Conservation (phyloP, 2,113 vertebrate species). For the Epinephelus cyanopodus region DNA sequence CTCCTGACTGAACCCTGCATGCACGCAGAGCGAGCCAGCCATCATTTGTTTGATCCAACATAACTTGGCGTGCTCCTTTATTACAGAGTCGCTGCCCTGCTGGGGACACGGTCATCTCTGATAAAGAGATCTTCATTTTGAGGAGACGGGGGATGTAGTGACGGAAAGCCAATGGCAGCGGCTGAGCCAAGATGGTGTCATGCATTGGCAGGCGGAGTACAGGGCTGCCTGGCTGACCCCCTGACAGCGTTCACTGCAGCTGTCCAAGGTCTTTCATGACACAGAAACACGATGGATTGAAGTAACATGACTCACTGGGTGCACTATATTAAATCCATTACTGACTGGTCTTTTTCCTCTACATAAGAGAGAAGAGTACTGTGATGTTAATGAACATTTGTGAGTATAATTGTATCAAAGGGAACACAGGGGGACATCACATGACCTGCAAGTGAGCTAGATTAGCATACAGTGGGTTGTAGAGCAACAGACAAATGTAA, state of each 20-base stretch:
- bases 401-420: not conserved
- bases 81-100: conserved; percentile 35
- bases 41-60: conserved; percentile 46
- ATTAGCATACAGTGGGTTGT: not conserved
- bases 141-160: not conserved
- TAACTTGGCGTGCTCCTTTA: conserved; percentile 51
- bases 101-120: conserved; percentile 34
- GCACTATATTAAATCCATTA: conserved; percentile 21
- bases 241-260: conserved; percentile 39
- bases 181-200: conserved; percentile 69
- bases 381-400: not conserved
- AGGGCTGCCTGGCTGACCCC: conserved; percentile 55
- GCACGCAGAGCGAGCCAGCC: conserved; percentile 41
- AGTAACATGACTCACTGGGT: conserved; percentile 27
- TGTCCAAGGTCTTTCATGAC: conserved; percentile 49
- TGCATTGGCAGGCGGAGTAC: conserved; percentile 57
- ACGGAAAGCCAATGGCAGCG: conserved; percentile 35
- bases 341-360: not conserved
- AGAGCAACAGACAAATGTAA: not conserved
- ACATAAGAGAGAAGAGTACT: not conserved
- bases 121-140: conserved; percentile 42
- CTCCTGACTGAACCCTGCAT: conserved; percentile 50
- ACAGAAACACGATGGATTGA: conserved; percentile 44
- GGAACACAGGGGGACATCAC: not conserved
- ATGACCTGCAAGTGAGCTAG: not conserved